phyloP scores from a whole-genome alignment of 2,113 vertebrate species.

The Agelaius phoeniceus region DNA sequence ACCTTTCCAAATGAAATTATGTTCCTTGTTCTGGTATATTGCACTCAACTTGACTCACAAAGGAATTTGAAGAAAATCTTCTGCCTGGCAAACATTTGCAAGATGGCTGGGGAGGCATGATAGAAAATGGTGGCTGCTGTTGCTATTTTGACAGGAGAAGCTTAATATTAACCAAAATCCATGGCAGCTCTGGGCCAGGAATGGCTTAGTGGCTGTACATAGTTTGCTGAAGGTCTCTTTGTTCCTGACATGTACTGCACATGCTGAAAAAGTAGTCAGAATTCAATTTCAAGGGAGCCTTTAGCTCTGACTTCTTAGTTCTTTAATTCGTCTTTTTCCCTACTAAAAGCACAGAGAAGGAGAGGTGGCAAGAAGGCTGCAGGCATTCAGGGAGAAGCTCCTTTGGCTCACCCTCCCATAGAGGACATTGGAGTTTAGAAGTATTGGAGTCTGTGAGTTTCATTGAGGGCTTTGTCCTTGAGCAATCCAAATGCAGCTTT shows the following conservation, averaged over 20 bases:
- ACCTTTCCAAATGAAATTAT: conserved; percentile 36
- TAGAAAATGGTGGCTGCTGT: neutral
- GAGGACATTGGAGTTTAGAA: neutral
- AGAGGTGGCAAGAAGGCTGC: neutral
- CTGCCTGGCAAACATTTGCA: neutral
- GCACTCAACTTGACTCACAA: neutral
- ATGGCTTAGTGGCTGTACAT: neutral
- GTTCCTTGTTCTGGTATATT: neutral
- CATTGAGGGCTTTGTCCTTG: neutral
- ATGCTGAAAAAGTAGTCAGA: neutral
- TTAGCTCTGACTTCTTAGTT: neutral
- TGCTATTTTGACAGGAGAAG: neutral
- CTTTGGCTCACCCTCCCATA: neutral
- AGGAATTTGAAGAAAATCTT: neutral
- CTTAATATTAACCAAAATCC: neutral
- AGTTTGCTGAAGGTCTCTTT: neutral
- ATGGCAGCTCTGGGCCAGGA: neutral
- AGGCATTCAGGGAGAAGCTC: neutral
- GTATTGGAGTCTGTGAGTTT: neutral
- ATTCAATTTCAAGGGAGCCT: neutral
- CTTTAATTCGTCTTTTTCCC: neutral
- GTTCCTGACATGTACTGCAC: neutral
- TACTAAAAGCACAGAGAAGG: neutral
- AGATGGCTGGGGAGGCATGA: neutral
- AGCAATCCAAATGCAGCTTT: neutral